These are phyloP conservation scores for Colinus virginianus DNA, from an alignment of 2,113 vertebrate genomes.

Conservation along the genomic window DNA sequence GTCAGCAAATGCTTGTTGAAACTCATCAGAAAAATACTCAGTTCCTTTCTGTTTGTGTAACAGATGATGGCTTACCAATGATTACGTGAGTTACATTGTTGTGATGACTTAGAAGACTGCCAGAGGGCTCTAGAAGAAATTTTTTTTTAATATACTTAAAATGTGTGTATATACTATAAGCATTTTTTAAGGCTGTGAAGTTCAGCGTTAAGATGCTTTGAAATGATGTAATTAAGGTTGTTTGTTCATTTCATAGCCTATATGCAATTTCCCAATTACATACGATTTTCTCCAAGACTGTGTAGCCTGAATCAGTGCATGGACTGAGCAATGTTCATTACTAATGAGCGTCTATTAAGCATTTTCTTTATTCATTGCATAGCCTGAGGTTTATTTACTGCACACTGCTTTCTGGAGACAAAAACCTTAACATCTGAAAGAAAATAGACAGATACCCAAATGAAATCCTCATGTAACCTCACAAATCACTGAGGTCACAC, in stretches of 20 bases:
- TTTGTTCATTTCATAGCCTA: background rate
- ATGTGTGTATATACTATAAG: background rate
- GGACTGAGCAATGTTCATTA: background rate
- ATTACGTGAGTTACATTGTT: background rate
- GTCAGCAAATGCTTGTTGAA: background rate
- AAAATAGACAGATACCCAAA: background rate
- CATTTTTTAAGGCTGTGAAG: background rate
- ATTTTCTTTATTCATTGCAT: slow-evolving; percentile 40
- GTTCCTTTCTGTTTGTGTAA: background rate
- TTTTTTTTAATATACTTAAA: background rate
- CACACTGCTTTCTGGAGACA: background rate
- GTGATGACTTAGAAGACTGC: background rate
- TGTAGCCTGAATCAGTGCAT: background rate
- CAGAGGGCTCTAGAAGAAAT: background rate
- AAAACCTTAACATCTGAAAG: background rate
- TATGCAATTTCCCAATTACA: background rate
- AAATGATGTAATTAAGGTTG: background rate
- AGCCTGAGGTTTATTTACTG: slow-evolving; percentile 34
- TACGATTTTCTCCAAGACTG: background rate
- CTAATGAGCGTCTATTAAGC: slow-evolving; percentile 49
- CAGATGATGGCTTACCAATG: background rate
- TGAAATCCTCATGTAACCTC: accelerated
- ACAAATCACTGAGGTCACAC: background rate
- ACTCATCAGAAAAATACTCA: background rate
- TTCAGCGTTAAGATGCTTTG: background rate